Conservation (phyloP, 2,797 vertebrate genomes). For the Thunnus albacares region DNA sequence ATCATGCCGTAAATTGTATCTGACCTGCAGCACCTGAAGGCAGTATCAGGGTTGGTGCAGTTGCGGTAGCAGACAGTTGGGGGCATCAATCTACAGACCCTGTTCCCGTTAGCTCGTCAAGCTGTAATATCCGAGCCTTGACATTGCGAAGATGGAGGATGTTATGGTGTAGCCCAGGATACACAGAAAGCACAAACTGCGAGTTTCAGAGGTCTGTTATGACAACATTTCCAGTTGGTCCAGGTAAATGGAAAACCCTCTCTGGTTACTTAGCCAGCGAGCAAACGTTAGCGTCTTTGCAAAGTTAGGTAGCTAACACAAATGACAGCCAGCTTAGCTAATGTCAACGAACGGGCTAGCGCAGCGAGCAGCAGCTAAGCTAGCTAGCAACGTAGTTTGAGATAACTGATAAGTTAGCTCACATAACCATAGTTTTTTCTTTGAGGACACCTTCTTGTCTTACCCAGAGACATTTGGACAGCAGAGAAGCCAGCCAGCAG, state of each 20-base stretch:
- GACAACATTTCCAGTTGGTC: conserved; percentile 66
- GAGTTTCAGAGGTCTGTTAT: conserved; percentile 72
- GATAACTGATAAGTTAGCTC: conserved; percentile 6
- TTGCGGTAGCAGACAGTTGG: conserved; percentile 38
- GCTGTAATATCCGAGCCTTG: conserved; percentile 69
- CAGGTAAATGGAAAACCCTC: conserved; percentile 71
- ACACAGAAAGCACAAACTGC: conserved; percentile 48
- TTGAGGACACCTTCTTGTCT: background rate
- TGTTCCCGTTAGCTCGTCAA: conserved; percentile 68
- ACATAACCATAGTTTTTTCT: background rate
- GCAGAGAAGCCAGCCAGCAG: background rate
- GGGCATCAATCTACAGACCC: conserved; percentile 48
- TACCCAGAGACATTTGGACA: background rate
- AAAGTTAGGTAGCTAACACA: conserved; percentile 53
- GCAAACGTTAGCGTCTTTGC: conserved; percentile 28
- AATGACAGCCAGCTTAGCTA: conserved; percentile 68
- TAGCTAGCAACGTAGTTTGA: conserved; percentile 54
- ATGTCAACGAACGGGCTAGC: conserved; percentile 74
- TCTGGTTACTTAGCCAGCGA: background rate
- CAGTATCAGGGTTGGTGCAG: conserved; percentile 1
- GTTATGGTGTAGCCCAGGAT: conserved; percentile 71
- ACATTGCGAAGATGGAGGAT: conserved; percentile 83
- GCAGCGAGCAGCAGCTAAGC: conserved; percentile 54
- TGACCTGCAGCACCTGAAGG: conserved; percentile 19
- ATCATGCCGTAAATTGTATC: background rate